Percentiles rank a stretch among this genome's conserved stretches.
phyloP scores from a whole-genome alignment of 2,888 invertebrate genomes.

The Lamellibrachia satsuma region DNA sequence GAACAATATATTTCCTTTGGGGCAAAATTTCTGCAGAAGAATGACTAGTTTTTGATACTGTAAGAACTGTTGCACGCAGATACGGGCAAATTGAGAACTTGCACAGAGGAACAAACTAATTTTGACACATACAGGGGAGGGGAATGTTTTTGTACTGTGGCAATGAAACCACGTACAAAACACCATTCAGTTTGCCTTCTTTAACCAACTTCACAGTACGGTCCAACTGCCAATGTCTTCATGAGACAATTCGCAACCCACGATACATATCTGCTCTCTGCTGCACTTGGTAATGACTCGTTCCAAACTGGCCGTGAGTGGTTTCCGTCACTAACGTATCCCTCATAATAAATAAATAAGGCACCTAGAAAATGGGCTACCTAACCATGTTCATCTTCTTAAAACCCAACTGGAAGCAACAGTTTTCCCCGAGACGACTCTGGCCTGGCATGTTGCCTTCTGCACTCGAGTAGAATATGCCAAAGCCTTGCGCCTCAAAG shows the following conservation, averaged over 20 bases:
- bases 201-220: neutral
- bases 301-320: neutral
- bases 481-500: neutral
- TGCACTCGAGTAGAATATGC: neutral
- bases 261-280: neutral
- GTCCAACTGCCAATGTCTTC: neutral
- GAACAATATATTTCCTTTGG: too few species aligned
- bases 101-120: too few species aligned
- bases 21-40: too few species aligned
- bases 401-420: neutral
- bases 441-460: neutral
- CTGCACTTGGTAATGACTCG: neutral
- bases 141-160: too few species aligned
- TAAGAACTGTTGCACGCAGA: too few species aligned
- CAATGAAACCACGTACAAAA: too few species aligned
- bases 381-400: neutral
- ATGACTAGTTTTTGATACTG: too few species aligned
- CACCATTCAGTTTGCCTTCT: neutral
- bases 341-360: too few species aligned
- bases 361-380: neutral
- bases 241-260: neutral
- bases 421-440: neutral
- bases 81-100: too few species aligned
- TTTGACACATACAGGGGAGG: too few species aligned
- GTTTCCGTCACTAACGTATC: too few species aligned